These are phyloP conservation scores for Eclectus roratus DNA, from an alignment of 2,113 vertebrate genomes.

Conservation along the genomic window DNA sequence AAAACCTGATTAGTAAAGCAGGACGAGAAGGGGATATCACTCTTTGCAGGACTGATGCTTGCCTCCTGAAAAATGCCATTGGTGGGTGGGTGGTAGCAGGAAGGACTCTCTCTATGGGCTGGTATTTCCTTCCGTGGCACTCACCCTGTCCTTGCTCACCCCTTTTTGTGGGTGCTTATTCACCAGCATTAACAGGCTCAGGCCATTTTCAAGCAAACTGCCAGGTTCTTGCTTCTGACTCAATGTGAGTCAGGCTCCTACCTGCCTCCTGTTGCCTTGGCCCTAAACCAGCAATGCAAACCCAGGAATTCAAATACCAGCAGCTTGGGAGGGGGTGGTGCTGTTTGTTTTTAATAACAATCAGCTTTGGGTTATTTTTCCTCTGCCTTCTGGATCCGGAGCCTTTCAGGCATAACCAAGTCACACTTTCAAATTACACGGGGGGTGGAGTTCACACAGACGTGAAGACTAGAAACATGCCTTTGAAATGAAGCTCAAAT, in stretches of 20 bases:
- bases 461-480: background rate
- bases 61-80: background rate
- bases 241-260: background rate
- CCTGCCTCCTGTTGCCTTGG: background rate
- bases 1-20: background rate
- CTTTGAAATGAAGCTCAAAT: constrained; percentile 3
- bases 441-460: background rate
- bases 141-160: background rate
- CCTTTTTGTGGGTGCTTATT: background rate
- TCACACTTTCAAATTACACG: background rate
- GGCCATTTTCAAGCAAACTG: background rate
- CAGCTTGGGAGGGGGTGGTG: background rate
- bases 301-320: constrained; percentile 12
- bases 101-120: background rate
- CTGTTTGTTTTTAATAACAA: constrained; percentile 4
- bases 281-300: constrained; percentile 13
- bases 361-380: background rate
- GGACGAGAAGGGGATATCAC: background rate
- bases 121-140: background rate
- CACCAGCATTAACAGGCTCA: background rate
- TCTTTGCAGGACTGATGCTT: background rate
- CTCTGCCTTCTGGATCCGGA: background rate
- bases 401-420: background rate
- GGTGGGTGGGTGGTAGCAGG: background rate
- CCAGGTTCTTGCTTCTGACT: background rate